Base-by-base conservation (phyloP, 30 jellyfish, hydroid and myxozoan genomes). In the Aurelia sp. region DNA sequence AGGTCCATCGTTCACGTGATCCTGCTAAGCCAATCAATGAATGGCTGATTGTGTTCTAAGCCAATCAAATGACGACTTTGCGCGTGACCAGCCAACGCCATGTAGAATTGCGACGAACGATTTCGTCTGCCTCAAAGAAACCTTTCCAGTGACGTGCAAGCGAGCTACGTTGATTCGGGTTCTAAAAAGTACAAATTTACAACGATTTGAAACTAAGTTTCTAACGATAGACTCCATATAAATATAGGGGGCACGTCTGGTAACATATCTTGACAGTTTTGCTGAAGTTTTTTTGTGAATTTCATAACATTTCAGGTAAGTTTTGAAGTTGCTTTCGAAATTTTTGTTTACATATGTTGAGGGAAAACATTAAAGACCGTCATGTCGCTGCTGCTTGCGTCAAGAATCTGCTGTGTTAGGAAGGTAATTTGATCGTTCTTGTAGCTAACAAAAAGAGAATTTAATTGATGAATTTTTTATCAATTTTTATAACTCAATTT, bases 1-100 rank as follows among this genome's bases (percentile, higher is more conserved):
- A 21, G 79, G 89, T 78, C 89, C 66, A 66, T 62, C 89, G 31
- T 40, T 58, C 87, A 58, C 87, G 53, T 76, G 87, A 76, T 62
- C 44, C 11, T 7, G 4, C 35, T 13, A 8, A 35, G 44, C 87
- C 76, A 76, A 76, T 76, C 66, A 76, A 13, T 9, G 27, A 16
- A 11, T 20, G 33, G 40, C 31, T 47, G 60, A 55, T 15, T 48
- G 61, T 68, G 16, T 16, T 11, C 41, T 30, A 7, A 78, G 23
- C 89, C 89, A 78, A 78, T 78, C 47, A 31, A 17, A 5, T 4
- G n/a, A 4, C 11, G 5, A 11, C 22, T 8, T 48, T 6, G 81
- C 89, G 50, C 79, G 71, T 78, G 89, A 78, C 89, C 66, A 8
- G 10, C 37, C 35, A 18, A 35, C 17, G 44, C 69, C 50, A 53